Base-by-base conservation (phyloP, 2,888 invertebrate genomes). In the Pherbina coryleti region DNA sequence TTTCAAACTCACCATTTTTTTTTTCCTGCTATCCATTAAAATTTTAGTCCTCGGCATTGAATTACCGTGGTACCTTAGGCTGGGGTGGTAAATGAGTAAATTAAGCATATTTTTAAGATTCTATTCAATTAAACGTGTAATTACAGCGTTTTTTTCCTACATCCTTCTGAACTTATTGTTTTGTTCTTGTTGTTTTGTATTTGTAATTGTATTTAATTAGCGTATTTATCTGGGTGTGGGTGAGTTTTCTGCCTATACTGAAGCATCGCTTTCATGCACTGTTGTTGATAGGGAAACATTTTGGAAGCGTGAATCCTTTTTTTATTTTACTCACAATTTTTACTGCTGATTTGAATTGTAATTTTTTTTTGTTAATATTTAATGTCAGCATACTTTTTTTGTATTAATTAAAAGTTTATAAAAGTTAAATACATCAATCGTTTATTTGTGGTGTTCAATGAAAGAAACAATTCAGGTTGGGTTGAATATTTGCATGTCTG, bases 121-220 rank as follows among this genome's bases (percentile, higher is more conserved):
- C 83, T 81, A 84, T 86, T 86, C 88, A 87, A 88, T 88, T 88
- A 88, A 88, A 88, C 85, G 87, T 87, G 88, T 88, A 88, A 88
- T 88, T 88, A 88, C 86, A 82, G 82, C 85, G 83, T 84, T 85
- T 81, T 80, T 79, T 81, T 77, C 79, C 79, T 81, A 79, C 14
- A 49, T 60, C 1, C 28, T 60, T 1, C 17, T 60, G 60, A 60
- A 28, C 28, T 60, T 28, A 17, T 60, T 22, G 3, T 9, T 60
- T 25, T 25, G 11, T 28, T 60, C 11, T 19, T 55, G 19, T 22
- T 7, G 17, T 25, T 25, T 60, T 60, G 25, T 11, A n/a, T n/a
- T n/a, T 28, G 25, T 22, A n/a, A n/a, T 60, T 60, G 25, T 60
- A 60, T 60, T 60, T 60, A 11, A 60, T 60, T 60, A 28, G 25